Conservation (phyloP, 64 coral and sea anemone genomes). For the Exaiptasia diaphana region DNA sequence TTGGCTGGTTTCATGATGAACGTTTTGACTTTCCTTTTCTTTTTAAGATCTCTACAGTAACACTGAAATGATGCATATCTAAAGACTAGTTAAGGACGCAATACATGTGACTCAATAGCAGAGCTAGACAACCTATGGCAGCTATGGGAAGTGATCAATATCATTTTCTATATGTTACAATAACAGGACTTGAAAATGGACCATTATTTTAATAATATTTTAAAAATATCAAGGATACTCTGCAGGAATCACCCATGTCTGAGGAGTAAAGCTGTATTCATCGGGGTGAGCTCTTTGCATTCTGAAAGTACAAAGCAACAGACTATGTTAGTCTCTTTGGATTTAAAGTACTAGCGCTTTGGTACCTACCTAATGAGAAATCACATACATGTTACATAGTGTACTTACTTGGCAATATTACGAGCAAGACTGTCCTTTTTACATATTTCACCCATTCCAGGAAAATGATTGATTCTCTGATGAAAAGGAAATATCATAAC, state of each 20-base stretch:
- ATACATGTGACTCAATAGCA: too few species aligned
- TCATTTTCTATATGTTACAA: too few species aligned
- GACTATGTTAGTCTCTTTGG: too few species aligned
- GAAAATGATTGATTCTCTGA: conserved; percentile 99
- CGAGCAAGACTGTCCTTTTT: conserved; percentile 83
- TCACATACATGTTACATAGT: too few species aligned
- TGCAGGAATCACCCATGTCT: conserved; percentile 85
- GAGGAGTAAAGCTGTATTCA: conserved; percentile 83
- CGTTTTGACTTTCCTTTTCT: conserved; percentile 76
- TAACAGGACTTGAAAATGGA: too few species aligned
- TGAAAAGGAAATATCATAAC: background rate
- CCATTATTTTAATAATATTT: too few species aligned
- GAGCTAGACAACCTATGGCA: too few species aligned
- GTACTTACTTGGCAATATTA: conserved; percentile 79
- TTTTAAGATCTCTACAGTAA: conserved; percentile 95
- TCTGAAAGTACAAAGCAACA: conserved; percentile 35
- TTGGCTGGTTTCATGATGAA: conserved; percentile 97
- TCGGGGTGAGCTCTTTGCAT: conserved; percentile 89
- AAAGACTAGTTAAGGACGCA: background rate
- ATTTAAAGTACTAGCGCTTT: too few species aligned
- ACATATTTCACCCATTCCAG: conserved; percentile 98
- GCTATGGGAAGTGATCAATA: too few species aligned
- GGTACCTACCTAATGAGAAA: too few species aligned
- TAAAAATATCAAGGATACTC: conserved; percentile 99
- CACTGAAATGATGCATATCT: conserved; percentile 86